A percentile compares a stretch with the other conserved stretches of the same genome.
phyloP scores from a whole-genome alignment of 2,797 vertebrate genomes.

The Pelodytes ibericus region DNA sequence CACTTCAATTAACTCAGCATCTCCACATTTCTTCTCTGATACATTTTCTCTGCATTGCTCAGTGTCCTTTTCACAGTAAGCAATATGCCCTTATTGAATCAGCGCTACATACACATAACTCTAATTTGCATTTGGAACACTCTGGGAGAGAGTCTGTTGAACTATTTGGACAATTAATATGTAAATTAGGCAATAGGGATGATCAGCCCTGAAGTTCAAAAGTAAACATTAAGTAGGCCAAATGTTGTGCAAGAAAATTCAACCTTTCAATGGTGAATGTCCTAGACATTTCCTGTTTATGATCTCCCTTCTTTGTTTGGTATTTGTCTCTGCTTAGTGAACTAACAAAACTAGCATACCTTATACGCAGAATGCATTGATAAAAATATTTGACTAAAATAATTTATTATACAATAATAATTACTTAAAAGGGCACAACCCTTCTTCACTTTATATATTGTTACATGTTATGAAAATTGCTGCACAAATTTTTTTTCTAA shows the following conservation, averaged over 20 bases:
- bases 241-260: not conserved
- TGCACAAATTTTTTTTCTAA: no score
- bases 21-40: slow-evolving; percentile 7
- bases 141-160: not conserved
- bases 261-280: not conserved
- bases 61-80: slow-evolving; percentile 3
- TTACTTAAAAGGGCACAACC: no score
- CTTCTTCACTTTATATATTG: no score
- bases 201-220: not conserved
- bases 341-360: no score
- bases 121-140: not conserved
- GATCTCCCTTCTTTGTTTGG: not conserved
- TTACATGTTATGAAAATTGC: no score
- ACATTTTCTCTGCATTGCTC: not conserved
- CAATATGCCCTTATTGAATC: not conserved
- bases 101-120: not conserved
- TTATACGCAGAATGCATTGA: no score
- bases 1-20: slow-evolving; percentile 18
- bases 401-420: no score
- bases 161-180: not conserved
- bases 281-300: not conserved
- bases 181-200: not conserved
- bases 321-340: no score
- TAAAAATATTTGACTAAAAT: no score
- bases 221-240: slow-evolving; percentile 6